Conservation (phyloP, 2,113 vertebrate genomes). For the Limnothrissa miodon region DNA sequence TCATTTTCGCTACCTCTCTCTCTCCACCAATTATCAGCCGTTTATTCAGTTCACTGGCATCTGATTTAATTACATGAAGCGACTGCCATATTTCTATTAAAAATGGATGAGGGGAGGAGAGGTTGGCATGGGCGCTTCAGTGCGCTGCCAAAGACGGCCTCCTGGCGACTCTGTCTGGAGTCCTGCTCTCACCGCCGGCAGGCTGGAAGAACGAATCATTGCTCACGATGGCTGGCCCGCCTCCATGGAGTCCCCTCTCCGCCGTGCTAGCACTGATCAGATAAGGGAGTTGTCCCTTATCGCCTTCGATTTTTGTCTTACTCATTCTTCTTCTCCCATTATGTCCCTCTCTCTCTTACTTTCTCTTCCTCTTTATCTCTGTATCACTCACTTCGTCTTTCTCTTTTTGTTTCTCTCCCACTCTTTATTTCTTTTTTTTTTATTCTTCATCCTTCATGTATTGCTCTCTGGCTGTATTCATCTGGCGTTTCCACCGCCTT, state of each 20-base stretch:
- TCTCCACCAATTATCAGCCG: constrained; percentile 42
- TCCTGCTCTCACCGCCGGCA: constrained; percentile 13
- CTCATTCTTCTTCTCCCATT: not conserved
- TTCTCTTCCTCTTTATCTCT: not conserved
- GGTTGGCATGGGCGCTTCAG: constrained; percentile 55
- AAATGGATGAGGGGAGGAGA: constrained; percentile 55
- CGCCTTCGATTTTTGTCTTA: not conserved
- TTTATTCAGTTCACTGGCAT: constrained; percentile 54
- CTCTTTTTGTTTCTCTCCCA: not conserved
- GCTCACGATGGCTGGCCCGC: not conserved
- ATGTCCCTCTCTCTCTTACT: not conserved
- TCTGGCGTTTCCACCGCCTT: not conserved
- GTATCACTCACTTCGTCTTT: not conserved
- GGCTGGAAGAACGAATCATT: constrained; percentile 22
- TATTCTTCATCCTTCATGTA: not conserved
- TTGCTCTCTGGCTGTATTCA: not conserved
- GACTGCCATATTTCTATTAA: constrained; percentile 60
- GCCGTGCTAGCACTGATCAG: constrained; percentile 19
- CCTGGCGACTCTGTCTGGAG: constrained; percentile 52
- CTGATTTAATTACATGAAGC: constrained; percentile 60
- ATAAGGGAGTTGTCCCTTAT: not conserved
- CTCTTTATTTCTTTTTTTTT: not conserved
- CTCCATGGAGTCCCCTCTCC: constrained; percentile 6
- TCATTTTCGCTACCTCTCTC: constrained; percentile 20
- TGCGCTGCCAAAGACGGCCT: constrained; percentile 61